A percentile compares a stretch with the other conserved stretches of the same genome.
phyloP scores from a whole-genome alignment of 2,888 invertebrate genomes.

The Cephus pygmeus region DNA sequence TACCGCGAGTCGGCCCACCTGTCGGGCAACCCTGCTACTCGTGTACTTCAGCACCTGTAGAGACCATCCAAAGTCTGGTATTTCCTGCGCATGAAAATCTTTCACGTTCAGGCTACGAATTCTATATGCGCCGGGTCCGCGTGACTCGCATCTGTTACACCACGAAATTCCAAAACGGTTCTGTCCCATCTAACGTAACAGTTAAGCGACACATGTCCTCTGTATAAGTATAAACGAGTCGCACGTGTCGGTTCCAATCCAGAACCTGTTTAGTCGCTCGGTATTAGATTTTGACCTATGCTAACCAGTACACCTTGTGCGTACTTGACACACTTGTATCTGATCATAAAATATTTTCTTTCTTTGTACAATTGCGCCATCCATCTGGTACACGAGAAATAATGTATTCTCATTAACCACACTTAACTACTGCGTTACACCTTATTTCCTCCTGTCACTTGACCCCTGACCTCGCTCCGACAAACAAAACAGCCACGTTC shows the following conservation, averaged over 20 bases:
- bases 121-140: not conserved
- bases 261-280: not conserved
- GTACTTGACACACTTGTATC: not conserved
- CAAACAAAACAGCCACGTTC: not conserved
- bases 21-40: not conserved
- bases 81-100: not conserved
- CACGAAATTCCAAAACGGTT: not conserved
- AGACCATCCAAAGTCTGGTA: not conserved
- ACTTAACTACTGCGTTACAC: not conserved
- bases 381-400: not conserved
- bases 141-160: not conserved
- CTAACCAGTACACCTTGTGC: not conserved
- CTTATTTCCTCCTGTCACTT: not conserved
- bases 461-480: not conserved
- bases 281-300: not conserved
- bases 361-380: not conserved
- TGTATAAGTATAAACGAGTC: not conserved
- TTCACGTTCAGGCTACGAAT: not conserved
- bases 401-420: not conserved
- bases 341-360: not conserved
- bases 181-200: not conserved
- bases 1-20: not conserved
- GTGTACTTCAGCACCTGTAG: not conserved
- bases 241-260: not conserved
- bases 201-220: not conserved